Evolutionary conservation across 2,888 invertebrate genomes (phyloP).

Genomic region (Lordiphosa fenestrarum): DNA sequence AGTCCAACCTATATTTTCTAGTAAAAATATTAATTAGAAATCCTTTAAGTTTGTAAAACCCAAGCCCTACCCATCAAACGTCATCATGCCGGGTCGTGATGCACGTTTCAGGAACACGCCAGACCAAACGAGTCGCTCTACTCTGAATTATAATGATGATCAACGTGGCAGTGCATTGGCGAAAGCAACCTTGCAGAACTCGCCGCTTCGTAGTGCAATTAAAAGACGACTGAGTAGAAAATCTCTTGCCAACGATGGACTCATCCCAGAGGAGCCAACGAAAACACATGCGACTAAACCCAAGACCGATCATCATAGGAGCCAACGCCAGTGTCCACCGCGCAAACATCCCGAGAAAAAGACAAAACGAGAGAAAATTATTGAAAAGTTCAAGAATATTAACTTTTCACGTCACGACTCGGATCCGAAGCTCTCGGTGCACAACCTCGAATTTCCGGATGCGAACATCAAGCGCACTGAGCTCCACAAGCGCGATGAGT

Average conservation of each 20-base stretch:
- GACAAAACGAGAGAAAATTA: slow-evolving; percentile 33
- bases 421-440: slow-evolving; percentile 44
- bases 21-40: no score
- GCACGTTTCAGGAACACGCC: background rate
- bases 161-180: background rate
- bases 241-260: fast-evolving
- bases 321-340: slow-evolving; percentile 25
- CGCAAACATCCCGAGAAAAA: slow-evolving; percentile 24
- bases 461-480: slow-evolving; percentile 43
- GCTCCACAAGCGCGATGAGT: slow-evolving; percentile 40
- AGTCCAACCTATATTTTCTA: no score
- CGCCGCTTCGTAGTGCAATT: slow-evolving; percentile 1
- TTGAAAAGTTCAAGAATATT: slow-evolving; percentile 53
- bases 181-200: background rate
- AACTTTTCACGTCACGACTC: slow-evolving; percentile 50
- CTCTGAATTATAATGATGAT: background rate
- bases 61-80: background rate
- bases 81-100: slow-evolving; percentile 8
- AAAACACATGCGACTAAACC: background rate
- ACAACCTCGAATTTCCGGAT: slow-evolving; percentile 64
- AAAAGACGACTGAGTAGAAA: background rate
- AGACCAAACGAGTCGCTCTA: background rate
- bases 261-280: background rate
- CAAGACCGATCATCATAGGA: background rate
- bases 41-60: no score